Conservation (phyloP, 1,140 invertebrate genomes). For the Drosophila pseudoobscura region DNA sequence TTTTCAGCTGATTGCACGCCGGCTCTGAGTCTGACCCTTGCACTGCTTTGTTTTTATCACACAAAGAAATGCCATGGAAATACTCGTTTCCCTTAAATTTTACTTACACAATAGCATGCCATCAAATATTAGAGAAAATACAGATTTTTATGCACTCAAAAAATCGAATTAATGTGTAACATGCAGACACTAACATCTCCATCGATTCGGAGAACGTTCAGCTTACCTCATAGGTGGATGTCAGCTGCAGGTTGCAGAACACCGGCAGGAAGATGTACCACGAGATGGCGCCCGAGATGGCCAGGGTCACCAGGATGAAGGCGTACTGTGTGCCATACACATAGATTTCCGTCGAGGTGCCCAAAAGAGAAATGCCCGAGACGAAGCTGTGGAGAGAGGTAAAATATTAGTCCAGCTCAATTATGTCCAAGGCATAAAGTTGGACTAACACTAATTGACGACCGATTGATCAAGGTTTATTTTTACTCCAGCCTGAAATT, state of each 20-base stretch:
- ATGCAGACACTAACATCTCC: slow-evolving; percentile 39
- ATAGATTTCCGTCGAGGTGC: slow-evolving; percentile 93
- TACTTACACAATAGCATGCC: slow-evolving; percentile 56
- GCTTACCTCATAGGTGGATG: slow-evolving; percentile 92
- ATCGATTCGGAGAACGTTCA: slow-evolving; percentile 37
- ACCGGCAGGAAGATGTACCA: slow-evolving; percentile 91
- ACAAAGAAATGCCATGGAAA: background rate
- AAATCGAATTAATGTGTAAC: slow-evolving; percentile 45
- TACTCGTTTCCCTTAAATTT: background rate
- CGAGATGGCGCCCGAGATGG: slow-evolving; percentile 88
- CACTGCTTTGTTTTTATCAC: slow-evolving; percentile 5
- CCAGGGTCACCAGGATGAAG: slow-evolving; percentile 87
- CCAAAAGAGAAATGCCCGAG: slow-evolving; percentile 92
- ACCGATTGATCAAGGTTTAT: slow-evolving; percentile 42
- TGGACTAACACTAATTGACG: slow-evolving; percentile 30
- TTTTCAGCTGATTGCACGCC: slow-evolving; percentile 31
- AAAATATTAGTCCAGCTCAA: slow-evolving; percentile 27
- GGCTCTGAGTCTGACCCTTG: background rate
- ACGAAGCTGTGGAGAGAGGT: slow-evolving; percentile 87
- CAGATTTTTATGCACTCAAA: slow-evolving; percentile 20
- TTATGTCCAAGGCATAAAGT: slow-evolving; percentile 27
- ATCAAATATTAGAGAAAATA: slow-evolving; percentile 21
- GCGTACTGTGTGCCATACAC: slow-evolving; percentile 90
- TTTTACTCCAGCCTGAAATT: slow-evolving; percentile 12
- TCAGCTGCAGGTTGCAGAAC: slow-evolving; percentile 91